These are phyloP conservation scores for Coelogynopora nodosa DNA, from an alignment of 2,888 invertebrate species.

Conservation along the genomic window DNA sequence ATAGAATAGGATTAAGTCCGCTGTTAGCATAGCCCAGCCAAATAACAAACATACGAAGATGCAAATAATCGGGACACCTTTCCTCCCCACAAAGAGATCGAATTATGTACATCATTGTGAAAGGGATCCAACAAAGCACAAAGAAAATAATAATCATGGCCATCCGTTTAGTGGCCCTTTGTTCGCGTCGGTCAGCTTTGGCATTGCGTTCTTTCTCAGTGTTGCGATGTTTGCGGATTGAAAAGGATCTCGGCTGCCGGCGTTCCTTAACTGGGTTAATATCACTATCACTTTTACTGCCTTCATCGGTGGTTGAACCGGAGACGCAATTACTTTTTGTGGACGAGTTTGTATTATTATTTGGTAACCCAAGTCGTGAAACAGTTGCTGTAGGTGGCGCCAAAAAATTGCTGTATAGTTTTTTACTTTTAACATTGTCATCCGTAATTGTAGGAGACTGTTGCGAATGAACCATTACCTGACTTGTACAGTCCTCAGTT, in stretches of 20 bases:
- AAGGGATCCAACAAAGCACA: slow-evolving; percentile 62
- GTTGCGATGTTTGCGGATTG: not conserved
- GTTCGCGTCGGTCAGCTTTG: slow-evolving; percentile 55
- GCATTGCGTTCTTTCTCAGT: not conserved
- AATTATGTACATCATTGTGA: slow-evolving; percentile 60
- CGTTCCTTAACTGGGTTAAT: not conserved
- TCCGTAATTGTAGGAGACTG: not conserved
- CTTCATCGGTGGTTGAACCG: not conserved
- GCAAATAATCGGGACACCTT: not conserved
- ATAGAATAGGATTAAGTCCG: slow-evolving; percentile 46
- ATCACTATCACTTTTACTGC: not conserved
- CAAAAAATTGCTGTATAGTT: not conserved
- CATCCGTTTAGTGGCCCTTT: slow-evolving; percentile 61
- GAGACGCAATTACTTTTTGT: not conserved
- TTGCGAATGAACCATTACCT: not conserved
- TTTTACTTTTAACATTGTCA: too few relatives aligned
- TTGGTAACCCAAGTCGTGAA: not conserved
- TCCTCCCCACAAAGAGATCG: slow-evolving; percentile 49
- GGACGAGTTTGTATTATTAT: not conserved
- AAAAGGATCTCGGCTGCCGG: not conserved
- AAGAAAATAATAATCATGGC: slow-evolving; percentile 61
- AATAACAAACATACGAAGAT: slow-evolving; percentile 42
- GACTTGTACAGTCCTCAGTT: not conserved
- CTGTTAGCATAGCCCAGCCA: slow-evolving; percentile 48
- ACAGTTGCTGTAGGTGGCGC: not conserved